Evolutionary conservation across 2,797 vertebrate species (phyloP).

Genomic region (Myiotriccus ornatus): DNA sequence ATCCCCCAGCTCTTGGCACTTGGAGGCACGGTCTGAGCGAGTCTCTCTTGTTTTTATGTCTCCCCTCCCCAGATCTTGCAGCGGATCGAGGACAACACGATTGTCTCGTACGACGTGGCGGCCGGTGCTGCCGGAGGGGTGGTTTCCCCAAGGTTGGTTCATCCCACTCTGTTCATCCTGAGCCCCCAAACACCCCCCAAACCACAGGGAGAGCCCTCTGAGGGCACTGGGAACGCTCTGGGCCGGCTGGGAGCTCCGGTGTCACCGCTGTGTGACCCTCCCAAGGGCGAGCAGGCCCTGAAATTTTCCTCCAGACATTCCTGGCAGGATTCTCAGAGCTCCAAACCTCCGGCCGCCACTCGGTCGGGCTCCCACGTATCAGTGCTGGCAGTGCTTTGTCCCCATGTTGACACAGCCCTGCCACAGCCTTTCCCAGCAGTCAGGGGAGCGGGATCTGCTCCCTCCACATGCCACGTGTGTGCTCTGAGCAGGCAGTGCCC

Average conservation of each 20-base stretch:
- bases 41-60: not conserved
- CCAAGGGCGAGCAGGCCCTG: not conserved
- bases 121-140: conserved; percentile 90
- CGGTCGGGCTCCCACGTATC: fast-evolving
- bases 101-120: conserved; percentile 90
- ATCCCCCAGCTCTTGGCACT: not conserved
- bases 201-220: fast-evolving
- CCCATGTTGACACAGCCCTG: not conserved
- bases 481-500: not conserved
- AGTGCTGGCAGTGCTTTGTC: not conserved
- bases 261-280: fast-evolving
- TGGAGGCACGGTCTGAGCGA: not conserved
- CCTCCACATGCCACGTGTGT: not conserved
- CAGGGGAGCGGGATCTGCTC: not conserved
- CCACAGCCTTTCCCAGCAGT: not conserved
- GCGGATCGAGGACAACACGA: conserved; percentile 91
- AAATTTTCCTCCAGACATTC: not conserved
- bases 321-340: not conserved
- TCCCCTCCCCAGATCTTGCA: conserved; percentile 84
- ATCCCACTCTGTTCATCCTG: not conserved
- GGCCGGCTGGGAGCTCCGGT: not conserved
- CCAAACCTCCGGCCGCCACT: not conserved
- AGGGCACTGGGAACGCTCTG: not conserved
- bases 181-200: not conserved
- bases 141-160: conserved; percentile 87